A percentile compares a stretch with the other conserved stretches of the same genome.
Evolutionary conservation across 2,797 vertebrate species (phyloP).

Genomic region (Onychomys torridus): DNA sequence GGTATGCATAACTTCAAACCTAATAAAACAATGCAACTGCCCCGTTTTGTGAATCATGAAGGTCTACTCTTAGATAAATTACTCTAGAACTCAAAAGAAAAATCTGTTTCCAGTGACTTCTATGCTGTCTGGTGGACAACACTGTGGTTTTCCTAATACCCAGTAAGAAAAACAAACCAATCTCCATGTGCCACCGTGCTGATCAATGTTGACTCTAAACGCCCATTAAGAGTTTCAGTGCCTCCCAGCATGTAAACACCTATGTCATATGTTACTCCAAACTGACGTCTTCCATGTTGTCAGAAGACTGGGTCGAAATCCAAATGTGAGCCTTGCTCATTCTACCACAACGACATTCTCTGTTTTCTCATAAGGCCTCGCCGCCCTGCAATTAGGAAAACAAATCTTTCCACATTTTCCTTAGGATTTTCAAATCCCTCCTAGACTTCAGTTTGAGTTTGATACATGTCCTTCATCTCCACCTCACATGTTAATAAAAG

Average conservation of each 20-base stretch:
- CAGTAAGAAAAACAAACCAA: slow-evolving; percentile 74
- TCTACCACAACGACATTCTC: not conserved
- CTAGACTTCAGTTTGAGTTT: slow-evolving; percentile 3
- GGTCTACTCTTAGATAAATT: slow-evolving; percentile 39
- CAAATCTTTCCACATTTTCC: not conserved
- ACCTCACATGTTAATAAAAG: not conserved
- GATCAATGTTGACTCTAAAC: slow-evolving; percentile 63
- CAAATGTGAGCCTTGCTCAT: slow-evolving; percentile 41
- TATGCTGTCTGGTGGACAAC: slow-evolving; percentile 65
- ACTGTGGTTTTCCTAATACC: slow-evolving; percentile 71
- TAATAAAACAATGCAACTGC: not conserved
- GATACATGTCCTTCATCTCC: not conserved
- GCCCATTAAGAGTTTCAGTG: slow-evolving; percentile 63
- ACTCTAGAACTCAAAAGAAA: slow-evolving; percentile 57
- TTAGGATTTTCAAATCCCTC: slow-evolving; percentile 4
- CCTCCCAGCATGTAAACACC: slow-evolving; percentile 70
- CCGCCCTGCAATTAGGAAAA: slow-evolving; percentile 26
- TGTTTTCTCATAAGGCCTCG: not conserved
- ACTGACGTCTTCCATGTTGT: slow-evolving; percentile 60
- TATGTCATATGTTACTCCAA: slow-evolving; percentile 62
- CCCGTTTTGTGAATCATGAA: slow-evolving; percentile 37
- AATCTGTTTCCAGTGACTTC: slow-evolving; percentile 71
- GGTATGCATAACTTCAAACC: slow-evolving; percentile 1
- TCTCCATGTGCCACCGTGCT: slow-evolving; percentile 65
- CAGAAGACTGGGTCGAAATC: slow-evolving; percentile 13